Base-by-base conservation (phyloP, 2,797 vertebrate genomes). In the Meda fulgida region DNA sequence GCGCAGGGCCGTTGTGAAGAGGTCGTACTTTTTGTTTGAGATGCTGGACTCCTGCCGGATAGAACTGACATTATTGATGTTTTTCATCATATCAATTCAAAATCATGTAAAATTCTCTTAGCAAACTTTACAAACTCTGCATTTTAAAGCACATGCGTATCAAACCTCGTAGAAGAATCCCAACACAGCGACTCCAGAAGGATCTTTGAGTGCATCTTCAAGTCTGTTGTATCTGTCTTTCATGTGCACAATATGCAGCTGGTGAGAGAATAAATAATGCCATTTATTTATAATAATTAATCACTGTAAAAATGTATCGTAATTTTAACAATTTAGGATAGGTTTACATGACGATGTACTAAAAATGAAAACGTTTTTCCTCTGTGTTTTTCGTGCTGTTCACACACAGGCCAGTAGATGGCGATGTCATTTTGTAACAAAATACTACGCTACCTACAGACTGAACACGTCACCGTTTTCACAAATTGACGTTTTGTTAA, bases 231-330 rank as follows among this genome's bases (percentile, higher is more conserved):
- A 94, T 0, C 90, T 71, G 1, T 94, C 85, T 88, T 95, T 96
- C 78, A 96, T 95, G 86, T 99, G 97, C 23, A 99, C 97, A 0
- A 99, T 89, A 31, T 99, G 98, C 84, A 99, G 86, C 98, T 99
- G 94, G 72, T 73, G 84, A 78, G 70, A 65, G 83, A 69, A 9
- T 1, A 81, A 84, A 85, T 29, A 69, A 0, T 0, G 13, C 2
- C 88, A 53, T 46, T 31, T 4, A 43, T 63, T 78, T 7, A 66
- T 79, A 65, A 29, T 13, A 26, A 13, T 60, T 9, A 51, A 51
- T 51, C 18, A 51, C 21, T 23, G 53, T 58, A 55, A 58, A 55
- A 23, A 60, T 13, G 4, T 5, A 26, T 60, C 10, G 1, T 13
- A 5, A 60, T 10, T 58, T 13, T 5, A 65, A 65, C 14, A 29